A percentile compares a stretch with the other conserved stretches of the same genome.
Evolutionary conservation across 2,797 vertebrate genomes (phyloP).

Genomic region (Silurus aristotelis): DNA sequence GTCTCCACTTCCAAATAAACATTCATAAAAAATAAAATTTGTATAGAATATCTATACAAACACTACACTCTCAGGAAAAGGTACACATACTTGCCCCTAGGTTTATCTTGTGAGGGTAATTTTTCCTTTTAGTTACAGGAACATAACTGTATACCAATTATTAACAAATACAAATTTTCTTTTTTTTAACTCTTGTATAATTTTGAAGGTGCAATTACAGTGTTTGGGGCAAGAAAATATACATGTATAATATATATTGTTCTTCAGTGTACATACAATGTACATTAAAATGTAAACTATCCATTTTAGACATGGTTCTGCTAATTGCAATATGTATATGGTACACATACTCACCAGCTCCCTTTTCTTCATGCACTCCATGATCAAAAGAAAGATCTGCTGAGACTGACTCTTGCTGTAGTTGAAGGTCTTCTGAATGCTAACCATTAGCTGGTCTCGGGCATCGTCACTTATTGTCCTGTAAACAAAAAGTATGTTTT

Average conservation of each 20-base stretch:
- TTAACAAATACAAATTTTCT: too few species aligned
- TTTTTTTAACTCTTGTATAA: too few species aligned
- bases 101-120: neutral
- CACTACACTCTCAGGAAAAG: neutral
- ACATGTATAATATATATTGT: neutral
- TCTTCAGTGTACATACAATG: neutral
- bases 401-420: slow-evolving; percentile 91
- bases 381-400: slow-evolving; percentile 90
- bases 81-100: neutral
- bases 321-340: slow-evolving; percentile 4
- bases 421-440: slow-evolving; percentile 98
- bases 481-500: slow-evolving; percentile 9
- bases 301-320: neutral
- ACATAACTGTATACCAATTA: neutral
- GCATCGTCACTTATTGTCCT: slow-evolving; percentile 90
- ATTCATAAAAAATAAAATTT: too few species aligned
- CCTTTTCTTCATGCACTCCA: slow-evolving; percentile 98
- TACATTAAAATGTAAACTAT: neutral
- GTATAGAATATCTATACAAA: neutral
- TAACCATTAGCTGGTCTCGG: slow-evolving; percentile 93
- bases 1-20: neutral
- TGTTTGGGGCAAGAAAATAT: neutral
- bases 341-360: slow-evolving; percentile 86
- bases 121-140: neutral
- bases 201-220: neutral